Conservation (phyloP, 2,888 invertebrate genomes). For the Platerodrilus igneus region DNA sequence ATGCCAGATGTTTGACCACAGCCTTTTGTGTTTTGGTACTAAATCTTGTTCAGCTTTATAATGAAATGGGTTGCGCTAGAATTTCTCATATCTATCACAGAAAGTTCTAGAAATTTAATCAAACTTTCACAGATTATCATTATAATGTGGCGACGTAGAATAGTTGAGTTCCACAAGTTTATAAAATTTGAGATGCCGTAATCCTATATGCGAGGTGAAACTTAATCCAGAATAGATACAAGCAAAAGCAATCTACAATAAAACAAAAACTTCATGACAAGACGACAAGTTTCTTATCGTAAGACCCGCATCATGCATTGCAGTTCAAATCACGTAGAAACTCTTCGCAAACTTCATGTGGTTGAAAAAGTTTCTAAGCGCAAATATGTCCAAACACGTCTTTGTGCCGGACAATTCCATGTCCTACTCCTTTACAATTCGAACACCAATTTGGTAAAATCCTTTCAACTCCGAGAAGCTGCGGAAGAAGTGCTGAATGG, state of each 20-base stretch:
- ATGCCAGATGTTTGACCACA: too few relatives aligned
- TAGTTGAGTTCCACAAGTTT: too few relatives aligned
- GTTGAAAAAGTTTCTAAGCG: conserved; percentile 37
- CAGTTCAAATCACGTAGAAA: conserved; percentile 34
- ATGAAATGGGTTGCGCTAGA: too few relatives aligned
- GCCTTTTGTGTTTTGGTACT: too few relatives aligned
- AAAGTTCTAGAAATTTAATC: too few relatives aligned
- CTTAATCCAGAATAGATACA: conserved; percentile 18
- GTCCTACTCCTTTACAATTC: conserved; percentile 35
- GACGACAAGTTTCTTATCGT: conserved; percentile 30
- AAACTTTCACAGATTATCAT: too few relatives aligned
- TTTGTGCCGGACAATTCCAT: conserved; percentile 35
- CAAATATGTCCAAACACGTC: conserved; percentile 36
- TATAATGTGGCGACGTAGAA: too few relatives aligned
- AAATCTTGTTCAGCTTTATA: too few relatives aligned
- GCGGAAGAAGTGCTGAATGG: conserved; percentile 40
- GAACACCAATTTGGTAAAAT: conserved; percentile 35
- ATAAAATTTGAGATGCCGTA: too few relatives aligned
- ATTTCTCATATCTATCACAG: too few relatives aligned
- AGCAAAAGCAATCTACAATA: conserved; percentile 22
- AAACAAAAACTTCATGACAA: conserved; percentile 26
- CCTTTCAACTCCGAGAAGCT: conserved; percentile 32
- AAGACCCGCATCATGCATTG: conserved; percentile 26
- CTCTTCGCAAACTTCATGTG: conserved; percentile 35
- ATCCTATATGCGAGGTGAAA: too few relatives aligned